Base-by-base conservation (phyloP, 2,888 invertebrate genomes). In the Eupsilia transversa region DNA sequence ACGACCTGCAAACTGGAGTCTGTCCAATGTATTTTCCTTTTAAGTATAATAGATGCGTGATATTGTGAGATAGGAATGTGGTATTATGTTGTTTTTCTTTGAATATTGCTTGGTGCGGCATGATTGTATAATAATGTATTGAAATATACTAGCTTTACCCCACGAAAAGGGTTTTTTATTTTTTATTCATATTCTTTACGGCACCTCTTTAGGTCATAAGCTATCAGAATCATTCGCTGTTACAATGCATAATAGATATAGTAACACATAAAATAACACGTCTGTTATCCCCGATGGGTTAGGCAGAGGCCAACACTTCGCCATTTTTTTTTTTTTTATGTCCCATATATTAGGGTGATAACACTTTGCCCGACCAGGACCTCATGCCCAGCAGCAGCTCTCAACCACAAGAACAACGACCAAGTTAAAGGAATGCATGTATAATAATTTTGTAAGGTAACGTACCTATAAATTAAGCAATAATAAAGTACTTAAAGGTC, bases 11-110 rank as follows among this genome's bases (percentile, higher is more conserved):
- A 76, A 77, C 74, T 82, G 67, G 63, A 78, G 71, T 74, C 35
- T 41, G 66, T 63, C 65, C 38, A 73, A 69, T 52, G 59, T 81
- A 87, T 87, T 80, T 85, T 74, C 84, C 84, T 79, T 87, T 74
- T 83, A 61, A 59, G 80, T 70, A 72, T 77, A 78, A 80, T 77
- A 33, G 33, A 75, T 78, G 65, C 66, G 56, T 60, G 69, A 77
- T 52, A 52, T 82, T 79, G 74, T 46, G 71, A 71, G 67, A 78
- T 74, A 74, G 74, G 76, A 77, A 86, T 84, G 74, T 69, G 35
- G 70, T 65, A 79, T 56, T 12, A 56, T 30, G 38, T 66, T 60
- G 68, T 74, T 66, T 73, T 80, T 79, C 73, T 75, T 65, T 71
- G 64, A 74, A 73, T 76, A 69, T 43, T 49, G 57, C 52, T 41